Evolutionary conservation across 2,797 vertebrate genomes (phyloP).

Genomic region (Peromyscus aztecus): DNA sequence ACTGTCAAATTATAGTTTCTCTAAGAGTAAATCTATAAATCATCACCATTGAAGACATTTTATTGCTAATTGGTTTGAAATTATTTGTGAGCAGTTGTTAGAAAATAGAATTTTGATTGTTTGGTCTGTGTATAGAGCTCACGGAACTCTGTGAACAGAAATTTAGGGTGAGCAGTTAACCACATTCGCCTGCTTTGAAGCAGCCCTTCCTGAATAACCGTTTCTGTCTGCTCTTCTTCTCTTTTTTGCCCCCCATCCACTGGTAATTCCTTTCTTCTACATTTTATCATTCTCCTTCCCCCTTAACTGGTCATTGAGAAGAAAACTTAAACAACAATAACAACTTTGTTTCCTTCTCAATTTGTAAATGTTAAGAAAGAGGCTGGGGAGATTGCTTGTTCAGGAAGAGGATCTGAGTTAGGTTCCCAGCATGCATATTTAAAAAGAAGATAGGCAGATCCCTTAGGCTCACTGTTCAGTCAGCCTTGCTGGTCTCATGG

Average conservation of each 20-base stretch:
- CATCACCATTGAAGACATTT: neutral
- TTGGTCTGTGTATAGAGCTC: neutral
- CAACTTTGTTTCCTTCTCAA: neutral
- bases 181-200: neutral
- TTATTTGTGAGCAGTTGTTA: constrained; percentile 27
- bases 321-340: neutral
- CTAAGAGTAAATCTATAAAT: neutral
- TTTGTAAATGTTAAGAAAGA: neutral
- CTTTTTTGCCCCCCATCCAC: neutral
- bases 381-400: neutral
- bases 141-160: neutral
- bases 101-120: constrained; percentile 39
- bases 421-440: neutral
- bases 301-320: neutral
- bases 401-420: neutral
- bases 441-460: neutral
- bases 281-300: neutral
- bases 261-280: neutral
- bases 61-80: constrained; percentile 58
- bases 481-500: neutral
- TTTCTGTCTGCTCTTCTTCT: neutral
- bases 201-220: neutral
- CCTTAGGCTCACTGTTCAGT: neutral
- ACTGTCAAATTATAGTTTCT: constrained; percentile 46
- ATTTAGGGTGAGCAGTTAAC: neutral